Conservation (phyloP, 1,140 invertebrate genomes). For the Apis laboriosa region DNA sequence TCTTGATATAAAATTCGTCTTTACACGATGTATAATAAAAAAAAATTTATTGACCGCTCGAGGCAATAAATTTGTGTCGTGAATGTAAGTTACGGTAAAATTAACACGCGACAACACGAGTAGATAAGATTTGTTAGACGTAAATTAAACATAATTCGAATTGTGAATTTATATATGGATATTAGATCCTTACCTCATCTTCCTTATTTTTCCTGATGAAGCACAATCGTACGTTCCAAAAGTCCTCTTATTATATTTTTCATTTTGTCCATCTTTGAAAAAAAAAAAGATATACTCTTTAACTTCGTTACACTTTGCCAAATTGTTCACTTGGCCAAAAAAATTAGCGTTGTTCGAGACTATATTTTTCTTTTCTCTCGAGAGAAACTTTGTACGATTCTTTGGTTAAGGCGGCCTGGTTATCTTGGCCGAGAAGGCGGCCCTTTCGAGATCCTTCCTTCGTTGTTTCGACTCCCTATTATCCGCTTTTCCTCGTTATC, state of each 20-base stretch:
- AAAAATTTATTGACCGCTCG: neutral
- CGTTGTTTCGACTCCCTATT: conserved; percentile 26
- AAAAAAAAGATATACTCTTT: neutral
- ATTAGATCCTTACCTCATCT: too few species aligned
- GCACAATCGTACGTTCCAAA: too few species aligned
- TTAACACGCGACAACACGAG: neutral
- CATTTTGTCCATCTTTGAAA: too few species aligned
- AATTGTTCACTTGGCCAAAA: neutral
- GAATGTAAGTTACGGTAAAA: neutral
- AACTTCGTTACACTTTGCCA: too few species aligned
- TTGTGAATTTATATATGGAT: too few species aligned
- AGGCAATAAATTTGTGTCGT: neutral
- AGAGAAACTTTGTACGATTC: conserved; percentile 1
- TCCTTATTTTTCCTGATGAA: too few species aligned
- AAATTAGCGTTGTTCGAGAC: neutral
- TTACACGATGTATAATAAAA: neutral
- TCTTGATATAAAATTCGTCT: neutral
- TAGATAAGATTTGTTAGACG: neutral
- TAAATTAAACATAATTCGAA: too few species aligned
- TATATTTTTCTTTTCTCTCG: neutral
- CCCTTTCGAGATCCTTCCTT: neutral
- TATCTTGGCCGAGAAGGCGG: neutral
- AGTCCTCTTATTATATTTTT: too few species aligned
- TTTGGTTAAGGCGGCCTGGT: neutral
- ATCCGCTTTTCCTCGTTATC: conserved; percentile 38